Conservation (phyloP, 1,140 invertebrate species). For the Atta colombica region DNA sequence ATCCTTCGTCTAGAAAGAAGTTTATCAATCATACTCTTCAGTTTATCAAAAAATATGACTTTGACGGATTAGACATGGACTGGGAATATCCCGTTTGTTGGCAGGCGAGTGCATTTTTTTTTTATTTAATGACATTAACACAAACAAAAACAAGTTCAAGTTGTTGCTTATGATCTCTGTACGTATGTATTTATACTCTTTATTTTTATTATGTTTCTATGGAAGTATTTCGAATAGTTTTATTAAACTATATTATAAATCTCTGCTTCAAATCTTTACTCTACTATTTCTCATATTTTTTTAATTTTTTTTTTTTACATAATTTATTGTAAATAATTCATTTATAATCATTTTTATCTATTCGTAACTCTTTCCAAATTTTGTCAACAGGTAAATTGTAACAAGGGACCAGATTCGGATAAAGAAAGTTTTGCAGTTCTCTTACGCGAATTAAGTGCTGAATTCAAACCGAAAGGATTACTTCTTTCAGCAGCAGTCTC, state of each 20-base stretch:
- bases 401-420: constrained; percentile 93
- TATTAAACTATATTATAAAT: neutral
- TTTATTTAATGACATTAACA: neutral
- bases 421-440: constrained; percentile 92
- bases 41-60: constrained; percentile 94
- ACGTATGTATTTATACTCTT: neutral
- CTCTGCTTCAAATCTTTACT: neutral
- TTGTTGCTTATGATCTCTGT: neutral
- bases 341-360: neutral
- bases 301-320: too few species aligned
- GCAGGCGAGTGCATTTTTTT: constrained; percentile 88
- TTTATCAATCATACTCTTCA: constrained; percentile 92
- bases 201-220: neutral
- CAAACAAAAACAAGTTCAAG: neutral
- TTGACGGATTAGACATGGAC: constrained; percentile 95
- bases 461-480: constrained; percentile 91
- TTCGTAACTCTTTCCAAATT: neutral
- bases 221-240: neutral
- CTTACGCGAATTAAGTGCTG: constrained; percentile 91
- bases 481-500: constrained; percentile 94
- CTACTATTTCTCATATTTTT: neutral
- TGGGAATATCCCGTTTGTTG: constrained; percentile 98
- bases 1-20: constrained; percentile 89
- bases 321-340: neutral
- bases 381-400: constrained; percentile 89